Evolutionary conservation across 2,888 invertebrate species (phyloP).

Genomic region (Dysmachus trigonus): DNA sequence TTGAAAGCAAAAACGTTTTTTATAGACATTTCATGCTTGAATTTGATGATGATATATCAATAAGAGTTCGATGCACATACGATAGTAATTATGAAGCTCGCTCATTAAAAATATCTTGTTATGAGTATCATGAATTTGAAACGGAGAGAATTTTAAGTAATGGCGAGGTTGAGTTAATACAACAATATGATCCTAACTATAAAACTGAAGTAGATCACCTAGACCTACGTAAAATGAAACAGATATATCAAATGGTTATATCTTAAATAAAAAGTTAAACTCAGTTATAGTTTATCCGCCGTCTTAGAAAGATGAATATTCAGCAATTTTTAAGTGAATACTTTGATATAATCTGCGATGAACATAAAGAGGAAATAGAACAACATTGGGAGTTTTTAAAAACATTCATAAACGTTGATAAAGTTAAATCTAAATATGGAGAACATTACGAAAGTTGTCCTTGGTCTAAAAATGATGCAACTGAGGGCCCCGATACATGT

Average conservation of each 20-base stretch:
- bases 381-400: not conserved
- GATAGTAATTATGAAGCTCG: conserved; percentile 44
- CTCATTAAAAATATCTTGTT: conserved; percentile 45
- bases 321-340: not conserved
- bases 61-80: conserved; percentile 47
- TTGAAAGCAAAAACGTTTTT: conserved; percentile 47
- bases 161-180: too few relatives aligned
- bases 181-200: too few relatives aligned
- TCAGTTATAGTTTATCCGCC: too few relatives aligned
- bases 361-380: not conserved
- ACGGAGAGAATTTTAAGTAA: too few relatives aligned
- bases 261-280: not conserved
- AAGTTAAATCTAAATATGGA: not conserved
- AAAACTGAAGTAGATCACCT: too few relatives aligned
- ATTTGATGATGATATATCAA: conserved; percentile 32
- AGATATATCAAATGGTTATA: conserved; percentile 13
- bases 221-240: not conserved
- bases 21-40: conserved; percentile 47
- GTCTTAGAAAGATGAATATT: not conserved
- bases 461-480: not conserved
- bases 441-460: not conserved
- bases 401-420: not conserved
- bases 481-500: not conserved
- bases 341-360: not conserved
- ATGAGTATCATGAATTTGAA: conserved; percentile 47